These are phyloP conservation scores for Cryptophagus acutangulus DNA, from an alignment of 2,888 invertebrate genomes.

Conservation along the genomic window DNA sequence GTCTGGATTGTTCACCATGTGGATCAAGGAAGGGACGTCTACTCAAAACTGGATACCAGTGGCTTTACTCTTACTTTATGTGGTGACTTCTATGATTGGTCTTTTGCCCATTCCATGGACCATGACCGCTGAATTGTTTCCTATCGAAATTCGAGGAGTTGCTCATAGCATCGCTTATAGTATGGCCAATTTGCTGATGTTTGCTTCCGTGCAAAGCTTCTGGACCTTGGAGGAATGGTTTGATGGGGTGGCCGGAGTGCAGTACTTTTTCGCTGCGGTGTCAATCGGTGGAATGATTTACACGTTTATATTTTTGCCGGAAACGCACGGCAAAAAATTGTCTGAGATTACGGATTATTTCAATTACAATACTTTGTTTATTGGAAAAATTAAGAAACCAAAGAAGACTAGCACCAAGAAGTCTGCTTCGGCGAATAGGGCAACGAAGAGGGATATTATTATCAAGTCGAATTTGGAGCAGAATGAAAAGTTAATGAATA, in stretches of 20 bases:
- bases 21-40: constrained; percentile 45
- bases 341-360: constrained; percentile 52
- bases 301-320: constrained; percentile 49
- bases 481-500: constrained; percentile 27
- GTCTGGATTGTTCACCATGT: constrained; percentile 54
- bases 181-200: constrained; percentile 56
- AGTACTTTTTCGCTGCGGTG: constrained; percentile 54
- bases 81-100: constrained; percentile 57
- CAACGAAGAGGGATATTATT: constrained; percentile 29
- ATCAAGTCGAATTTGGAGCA: constrained; percentile 22
- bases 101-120: constrained; percentile 60
- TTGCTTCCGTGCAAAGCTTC: constrained; percentile 54
- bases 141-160: constrained; percentile 56
- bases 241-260: constrained; percentile 51
- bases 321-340: constrained; percentile 51
- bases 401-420: constrained; percentile 10
- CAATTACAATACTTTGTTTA: constrained; percentile 40
- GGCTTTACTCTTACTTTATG: constrained; percentile 52
- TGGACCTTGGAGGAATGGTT: constrained; percentile 37
- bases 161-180: constrained; percentile 57
- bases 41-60: constrained; percentile 50
- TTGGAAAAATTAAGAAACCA: constrained; percentile 24
- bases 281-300: constrained; percentile 46
- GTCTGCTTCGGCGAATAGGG: constrained; percentile 16
- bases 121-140: constrained; percentile 61